These are phyloP conservation scores for Ptychochromis oligacanthus DNA, from an alignment of 2,113 vertebrate genomes.

Conservation along the genomic window DNA sequence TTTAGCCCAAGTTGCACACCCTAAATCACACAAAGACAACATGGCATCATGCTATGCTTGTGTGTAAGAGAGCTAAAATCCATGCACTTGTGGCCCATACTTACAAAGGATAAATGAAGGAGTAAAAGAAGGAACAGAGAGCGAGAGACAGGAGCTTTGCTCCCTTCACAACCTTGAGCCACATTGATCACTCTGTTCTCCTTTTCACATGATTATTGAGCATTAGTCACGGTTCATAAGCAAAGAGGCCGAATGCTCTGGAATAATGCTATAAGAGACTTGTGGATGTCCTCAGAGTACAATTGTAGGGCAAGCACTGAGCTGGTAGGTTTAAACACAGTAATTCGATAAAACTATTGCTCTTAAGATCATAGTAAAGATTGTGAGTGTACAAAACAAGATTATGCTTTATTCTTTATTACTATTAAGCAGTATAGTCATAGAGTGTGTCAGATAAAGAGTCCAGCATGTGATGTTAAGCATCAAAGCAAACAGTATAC, in stretches of 20 bases:
- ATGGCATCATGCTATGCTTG: not conserved
- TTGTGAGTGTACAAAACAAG: not conserved
- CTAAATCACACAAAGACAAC: constrained; percentile 1
- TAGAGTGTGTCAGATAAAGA: not conserved
- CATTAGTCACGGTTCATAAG: constrained; percentile 56
- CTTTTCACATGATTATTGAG: constrained; percentile 56
- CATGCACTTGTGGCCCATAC: not conserved
- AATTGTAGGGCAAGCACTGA: not conserved
- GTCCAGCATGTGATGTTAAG: not conserved
- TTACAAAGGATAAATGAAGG: constrained; percentile 21
- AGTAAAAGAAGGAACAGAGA: not conserved
- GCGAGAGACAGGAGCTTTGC: constrained; percentile 2
- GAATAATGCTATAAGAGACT: constrained; percentile 35
- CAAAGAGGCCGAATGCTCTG: constrained; percentile 30
- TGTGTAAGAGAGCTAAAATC: not conserved
- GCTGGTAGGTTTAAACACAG: not conserved
- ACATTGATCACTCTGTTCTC: constrained; percentile 45
- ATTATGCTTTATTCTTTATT: not conserved
- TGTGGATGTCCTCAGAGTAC: constrained; percentile 13
- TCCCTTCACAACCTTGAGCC: constrained; percentile 46
- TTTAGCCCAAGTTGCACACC: not conserved
- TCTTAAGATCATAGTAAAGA: not conserved
- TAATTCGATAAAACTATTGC: not conserved
- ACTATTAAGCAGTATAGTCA: not conserved
- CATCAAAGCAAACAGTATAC: not conserved